Percentiles rank a stretch among this genome's conserved stretches.
phyloP scores from a whole-genome alignment of 2,113 vertebrate species.

The Lethenteron reissneri region DNA sequence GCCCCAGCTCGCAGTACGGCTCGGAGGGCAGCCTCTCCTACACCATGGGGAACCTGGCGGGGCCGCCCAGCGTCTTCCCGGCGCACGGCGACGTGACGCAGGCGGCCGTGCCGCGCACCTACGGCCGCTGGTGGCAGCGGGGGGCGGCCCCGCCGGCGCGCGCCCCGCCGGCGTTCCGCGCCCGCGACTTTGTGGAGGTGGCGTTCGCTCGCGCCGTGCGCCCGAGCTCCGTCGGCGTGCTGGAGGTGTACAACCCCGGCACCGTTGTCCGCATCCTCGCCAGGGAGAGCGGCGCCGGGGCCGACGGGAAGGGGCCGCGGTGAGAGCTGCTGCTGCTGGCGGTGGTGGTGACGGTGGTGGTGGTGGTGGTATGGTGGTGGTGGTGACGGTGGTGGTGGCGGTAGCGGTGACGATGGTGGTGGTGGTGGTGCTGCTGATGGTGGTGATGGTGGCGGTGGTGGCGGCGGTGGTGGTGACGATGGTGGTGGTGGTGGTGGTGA shows the following conservation, averaged over 20 bases:
- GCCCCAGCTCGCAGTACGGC: constrained; percentile 96
- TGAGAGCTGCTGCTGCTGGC: neutral
- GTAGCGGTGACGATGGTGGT: too few species aligned
- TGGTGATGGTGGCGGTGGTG: neutral
- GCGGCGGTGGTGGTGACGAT: too few species aligned
- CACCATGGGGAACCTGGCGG: constrained; percentile 94
- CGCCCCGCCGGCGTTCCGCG: constrained; percentile 49
- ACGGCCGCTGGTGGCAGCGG: constrained; percentile 78
- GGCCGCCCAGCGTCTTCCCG: constrained; percentile 76
- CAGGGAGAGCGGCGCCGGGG: neutral
- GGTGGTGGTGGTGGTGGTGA: neutral
- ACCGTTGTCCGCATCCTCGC: constrained; percentile 77
- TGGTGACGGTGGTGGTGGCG: too few species aligned
- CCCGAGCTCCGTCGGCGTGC: constrained; percentile 67
- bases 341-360: neutral
- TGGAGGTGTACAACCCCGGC: constrained; percentile 93
- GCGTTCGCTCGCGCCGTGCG: constrained; percentile 83
- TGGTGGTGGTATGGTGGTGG: too few species aligned
- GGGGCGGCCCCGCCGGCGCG: constrained; percentile 47
- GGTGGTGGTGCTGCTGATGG: too few species aligned
- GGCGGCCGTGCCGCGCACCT: constrained; percentile 79
- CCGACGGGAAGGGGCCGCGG: neutral
- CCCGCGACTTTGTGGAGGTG: constrained; percentile 81
- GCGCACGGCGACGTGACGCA: constrained; percentile 95
- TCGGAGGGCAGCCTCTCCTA: constrained; percentile 98